Evolutionary conservation across 2,113 vertebrate species (phyloP), one percentile per base, ranked within the genome.

Genomic region (Dunckerocampus dactyliophorus): DNA sequence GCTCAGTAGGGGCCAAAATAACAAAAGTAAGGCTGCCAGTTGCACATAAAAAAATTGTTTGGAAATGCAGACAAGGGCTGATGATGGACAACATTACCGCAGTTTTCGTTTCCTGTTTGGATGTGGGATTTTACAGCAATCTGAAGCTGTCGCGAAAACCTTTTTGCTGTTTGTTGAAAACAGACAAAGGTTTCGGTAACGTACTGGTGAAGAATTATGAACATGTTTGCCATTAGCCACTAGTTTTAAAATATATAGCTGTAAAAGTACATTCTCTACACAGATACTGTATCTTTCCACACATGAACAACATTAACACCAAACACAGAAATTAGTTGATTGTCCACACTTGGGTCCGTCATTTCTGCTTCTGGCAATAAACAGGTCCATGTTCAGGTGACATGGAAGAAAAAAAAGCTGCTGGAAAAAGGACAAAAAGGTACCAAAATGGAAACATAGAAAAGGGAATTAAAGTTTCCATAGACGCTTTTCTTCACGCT

Each of bases 181-280:
- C 69, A 76, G 71, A 83, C 78, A 71, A 77, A 78, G 89, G 90
- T 91, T 93, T 93, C 80, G 82, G 92, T 91, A 94, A 94, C 92
- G 91, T 87, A 90, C 93, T 86, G 92, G 92, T 93, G 93, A 94
- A 93, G 93, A 95, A 94, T 96, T 95, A 97, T 94, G 94, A 94
- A 94, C 95, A 95, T 94, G 94, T 94, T 95, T 95, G 93, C 94
- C 95, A 85, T 91, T 88, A 95, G 94, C 95, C 94, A 93, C 95
- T 97, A 96, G 93, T 94, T 95, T 94, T 93, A 95, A 97, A 97
- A 96, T 95, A 95, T 95, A 94, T 95, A 97, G 95, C 94, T 93
- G 93, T 95, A 97, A 95, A 98, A 97, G 92, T 98, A 98, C 94
- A 98, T 97, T 97, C 94, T 95, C 95, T 98, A 97, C 94, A 96